Percentiles rank a stretch among this genome's conserved stretches.
phyloP scores from a whole-genome alignment of 1,140 invertebrate species.

The Temnothorax longispinosus region DNA sequence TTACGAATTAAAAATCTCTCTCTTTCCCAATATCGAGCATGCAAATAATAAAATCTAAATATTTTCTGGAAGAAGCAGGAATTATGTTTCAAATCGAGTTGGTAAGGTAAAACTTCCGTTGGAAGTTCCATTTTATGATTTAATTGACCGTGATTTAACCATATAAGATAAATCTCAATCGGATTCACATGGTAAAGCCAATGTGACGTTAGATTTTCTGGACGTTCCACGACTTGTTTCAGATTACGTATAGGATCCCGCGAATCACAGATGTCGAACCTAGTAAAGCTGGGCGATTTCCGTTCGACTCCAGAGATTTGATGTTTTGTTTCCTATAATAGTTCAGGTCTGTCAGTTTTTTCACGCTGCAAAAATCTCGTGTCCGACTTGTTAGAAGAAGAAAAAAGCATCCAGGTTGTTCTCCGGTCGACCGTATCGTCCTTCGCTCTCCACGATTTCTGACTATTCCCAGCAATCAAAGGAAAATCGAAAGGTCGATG shows the following conservation, averaged over 20 bases:
- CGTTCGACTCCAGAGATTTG: not conserved
- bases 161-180: slow-evolving; percentile 31
- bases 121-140: slow-evolving; percentile 19
- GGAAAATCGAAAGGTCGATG: not conserved
- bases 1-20: not conserved
- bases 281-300: not conserved
- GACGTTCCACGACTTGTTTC: not conserved
- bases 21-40: not conserved
- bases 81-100: slow-evolving; percentile 1
- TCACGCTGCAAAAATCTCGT: not conserved
- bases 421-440: not conserved
- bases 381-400: not conserved
- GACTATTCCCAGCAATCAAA: slow-evolving; percentile 10
- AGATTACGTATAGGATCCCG: not conserved
- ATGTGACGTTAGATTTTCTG: slow-evolving; percentile 15
- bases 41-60: not conserved
- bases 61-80: not conserved
- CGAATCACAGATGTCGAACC: slow-evolving; percentile 2
- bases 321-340: slow-evolving; percentile 1
- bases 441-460: not conserved
- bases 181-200: slow-evolving; percentile 6
- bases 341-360: slow-evolving; percentile 13
- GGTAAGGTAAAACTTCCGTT: not conserved
- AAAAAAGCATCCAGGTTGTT: not conserved
- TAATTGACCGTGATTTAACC: slow-evolving; percentile 2